These are phyloP conservation scores for Sorex araneus DNA, from an alignment of 2,113 vertebrate species.

Conservation along the genomic window DNA sequence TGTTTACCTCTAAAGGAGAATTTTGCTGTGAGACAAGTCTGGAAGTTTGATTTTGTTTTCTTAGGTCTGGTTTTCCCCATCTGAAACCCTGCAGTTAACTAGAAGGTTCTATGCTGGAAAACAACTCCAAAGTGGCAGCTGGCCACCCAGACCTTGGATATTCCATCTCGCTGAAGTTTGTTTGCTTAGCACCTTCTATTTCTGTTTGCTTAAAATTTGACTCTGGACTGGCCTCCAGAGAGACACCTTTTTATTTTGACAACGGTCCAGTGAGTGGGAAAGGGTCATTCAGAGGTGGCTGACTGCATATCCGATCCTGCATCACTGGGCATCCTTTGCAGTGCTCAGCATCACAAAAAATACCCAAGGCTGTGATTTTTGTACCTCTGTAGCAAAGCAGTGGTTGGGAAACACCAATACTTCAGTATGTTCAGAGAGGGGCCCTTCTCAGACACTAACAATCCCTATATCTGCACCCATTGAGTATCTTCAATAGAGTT, in stretches of 20 bases:
- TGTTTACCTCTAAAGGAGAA: conserved; percentile 39
- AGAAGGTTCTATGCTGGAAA: conserved; percentile 75
- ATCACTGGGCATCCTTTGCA: background rate
- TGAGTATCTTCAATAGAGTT: background rate
- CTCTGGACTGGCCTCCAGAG: conserved; percentile 66
- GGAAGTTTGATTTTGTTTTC: conserved; percentile 74
- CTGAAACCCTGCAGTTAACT: conserved; percentile 53
- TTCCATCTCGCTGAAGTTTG: conserved; percentile 73
- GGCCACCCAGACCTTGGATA: conserved; percentile 77
- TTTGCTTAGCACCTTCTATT: conserved; percentile 84
- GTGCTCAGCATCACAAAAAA: background rate
- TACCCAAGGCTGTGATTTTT: background rate
- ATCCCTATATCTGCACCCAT: background rate
- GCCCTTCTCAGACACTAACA: background rate
- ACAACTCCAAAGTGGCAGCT: conserved; percentile 77
- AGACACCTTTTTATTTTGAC: conserved; percentile 83
- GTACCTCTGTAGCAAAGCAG: conserved; percentile 3
- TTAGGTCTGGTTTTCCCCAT: conserved; percentile 74
- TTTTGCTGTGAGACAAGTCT: conserved; percentile 58
- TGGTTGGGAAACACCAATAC: conserved; percentile 10
- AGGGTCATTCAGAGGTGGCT: conserved; percentile 82
- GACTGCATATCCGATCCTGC: background rate
- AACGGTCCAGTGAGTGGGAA: conserved; percentile 78
- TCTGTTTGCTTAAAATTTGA: conserved; percentile 83
- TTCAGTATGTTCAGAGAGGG: background rate